Evolutionary conservation across 2,888 invertebrate genomes (phyloP), one percentile per base, ranked within the genome.

Genomic region (Idaea aversata): DNA sequence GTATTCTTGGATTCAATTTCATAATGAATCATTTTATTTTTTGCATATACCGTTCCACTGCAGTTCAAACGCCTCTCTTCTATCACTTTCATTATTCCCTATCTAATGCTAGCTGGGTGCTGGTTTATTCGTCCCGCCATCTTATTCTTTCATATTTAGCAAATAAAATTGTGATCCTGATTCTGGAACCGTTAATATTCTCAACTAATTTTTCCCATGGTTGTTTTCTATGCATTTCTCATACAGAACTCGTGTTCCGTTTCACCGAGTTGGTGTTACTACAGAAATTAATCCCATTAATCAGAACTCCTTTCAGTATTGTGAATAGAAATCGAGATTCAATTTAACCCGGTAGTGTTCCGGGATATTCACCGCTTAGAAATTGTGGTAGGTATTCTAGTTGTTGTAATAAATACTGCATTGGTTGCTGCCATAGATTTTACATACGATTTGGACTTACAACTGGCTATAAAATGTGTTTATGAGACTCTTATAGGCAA

Each of bases 231-330:
- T 47, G 6, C 47, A 10, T 47, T 47, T 47, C 47, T 47, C 47
- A 13, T 47, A 47, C 47, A 47, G 47, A 47, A 47, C 10, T 47
- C 13, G 47, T 6, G 4, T 5, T 7, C 47, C 10, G 47, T 47
- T 47, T 47, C 47, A 47, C 47, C 47, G 13, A 47, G 47, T 25
- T 25, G 58, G 73, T 74, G 63, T 70, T 70, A 68, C 75, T 72
- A 73, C 71, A 77, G 77, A 81, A 86, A 84, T 81, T 84, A 83
- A 81, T 79, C 79, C 78, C 79, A 82, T 85, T 83, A 85, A 86
- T 87, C 85, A 84, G 74, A 75, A 77, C 75, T 79, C 81, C 75
- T 75, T 82, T 77, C 77, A 72, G 75, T 59, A 66, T 70, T 70
- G 64, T 79, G 80, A 82, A 83, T 83, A 71, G 79, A 73, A 77